Evolutionary conservation across 2,113 vertebrate species (phyloP), one percentile per base, ranked within the genome.

Genomic region (Gadus chalcogrammus): DNA sequence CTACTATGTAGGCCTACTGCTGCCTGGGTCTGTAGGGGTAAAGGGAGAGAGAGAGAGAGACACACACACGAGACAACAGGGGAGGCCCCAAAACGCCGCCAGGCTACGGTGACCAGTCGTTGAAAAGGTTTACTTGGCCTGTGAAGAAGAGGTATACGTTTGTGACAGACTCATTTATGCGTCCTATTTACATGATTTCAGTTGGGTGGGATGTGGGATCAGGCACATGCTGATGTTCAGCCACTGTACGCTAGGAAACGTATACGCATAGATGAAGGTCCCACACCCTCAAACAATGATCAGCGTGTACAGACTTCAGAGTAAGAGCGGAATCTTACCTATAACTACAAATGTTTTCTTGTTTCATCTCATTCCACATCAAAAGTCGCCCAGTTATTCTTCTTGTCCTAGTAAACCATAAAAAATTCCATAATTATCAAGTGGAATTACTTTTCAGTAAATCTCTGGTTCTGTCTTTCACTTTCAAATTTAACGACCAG

Each of bases 91-190:
- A 79, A 76, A 48, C 75, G 65, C 77, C 20, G 12, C 42, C 68
- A n/a, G 38, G 68, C 70, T 48, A 82, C 69, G 70, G 71, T 69
- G 79, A 84, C 78, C 35, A 84, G 74, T 67, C 71, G 81, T 83
- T 85, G 87, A 82, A 82, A 74, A 68, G 80, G 42, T 83, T 85
- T 76, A 86, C 88, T 90, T 88, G 88, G 88, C 88, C 90, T 91
- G 74, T 6, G 60, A 64, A 66, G 15, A 67, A 75, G 65, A 38
- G 35, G 20, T 13, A 24, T 24, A 59, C 62, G 38, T 38, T 38
- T 13, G 28, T 35, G 7, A 61, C 17, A 24, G 8, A 48, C 42
- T 13, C 42, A 48, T 48, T 48, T 35, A 35, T 7, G 6, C 31
- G 42, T 13, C 42, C 42, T 48, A 9, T 9, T 48, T 9, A 48